Base-by-base conservation (phyloP, 2,797 vertebrate genomes). In the Pangasius mekongensis region DNA sequence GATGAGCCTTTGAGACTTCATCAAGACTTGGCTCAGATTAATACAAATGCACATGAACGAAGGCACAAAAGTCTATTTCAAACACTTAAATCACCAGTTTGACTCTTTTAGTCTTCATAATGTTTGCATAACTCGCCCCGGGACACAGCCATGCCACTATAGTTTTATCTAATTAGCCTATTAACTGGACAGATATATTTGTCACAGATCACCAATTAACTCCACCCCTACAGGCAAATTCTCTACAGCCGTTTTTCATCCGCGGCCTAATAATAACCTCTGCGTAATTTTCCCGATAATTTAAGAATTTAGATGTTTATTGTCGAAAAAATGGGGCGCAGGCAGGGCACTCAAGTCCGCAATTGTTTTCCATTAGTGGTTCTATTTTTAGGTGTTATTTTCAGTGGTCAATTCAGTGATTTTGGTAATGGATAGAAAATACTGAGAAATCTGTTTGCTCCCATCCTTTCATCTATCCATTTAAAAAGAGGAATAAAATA, bases 81-180 rank as follows among this genome's bases (percentile, higher is more conserved):
- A 22, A 66, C 39, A 11, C 60, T 66, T n/a, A 49, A 66, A 67
- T 13, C 24, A 22, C 9, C 43, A 67, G n/a, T 67, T 13, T 22
- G 62, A 67, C 82, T 84, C 39, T n/a, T 82, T 47, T 2, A n/a
- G 6, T 64, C 36, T 47, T 64, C 5, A 16, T 49, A 52, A 14
- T 82, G 56, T 84, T 84, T 49, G 82, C 33, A 92, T n/a, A 64
- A 64, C 13, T 94, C 78, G 85, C 90, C 88, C 83, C 84, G 92
- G 89, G 62, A 80, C 33, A 90, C 91, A 87, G 91, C 91, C 89
- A 89, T 92, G 92, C 90, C 90, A 30, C 47, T 67, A 92, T 91
- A 86, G 89, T 92, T 94, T 95, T 81, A 92, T 93, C 91, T 94
- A 94, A 96, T 95, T 94, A 94, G 94, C 93, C 93, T 89, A 93